phyloP scores from a whole-genome alignment of 2,113 vertebrate genomes.

The Crotalus helleri region DNA sequence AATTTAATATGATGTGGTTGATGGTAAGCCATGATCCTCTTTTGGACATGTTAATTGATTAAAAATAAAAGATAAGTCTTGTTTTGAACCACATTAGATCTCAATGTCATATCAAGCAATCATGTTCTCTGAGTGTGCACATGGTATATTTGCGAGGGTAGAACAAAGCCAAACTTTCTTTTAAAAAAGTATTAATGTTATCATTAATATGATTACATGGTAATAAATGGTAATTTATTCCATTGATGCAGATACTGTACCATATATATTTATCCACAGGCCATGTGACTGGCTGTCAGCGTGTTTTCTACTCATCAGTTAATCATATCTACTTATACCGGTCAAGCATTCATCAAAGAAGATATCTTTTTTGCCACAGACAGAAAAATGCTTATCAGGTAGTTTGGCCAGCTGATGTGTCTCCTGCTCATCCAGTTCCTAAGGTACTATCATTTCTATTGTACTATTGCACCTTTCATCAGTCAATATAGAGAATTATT shows the following conservation, averaged over 20 bases:
- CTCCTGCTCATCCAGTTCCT: conserved; percentile 75
- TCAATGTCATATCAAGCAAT: conserved; percentile 5
- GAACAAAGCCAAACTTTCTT: background rate
- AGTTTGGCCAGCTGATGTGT: conserved; percentile 75
- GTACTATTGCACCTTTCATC: conserved; percentile 53
- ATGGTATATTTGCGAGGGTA: background rate
- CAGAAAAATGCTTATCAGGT: conserved; percentile 70
- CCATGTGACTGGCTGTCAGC: conserved; percentile 50
- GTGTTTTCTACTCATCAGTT: conserved; percentile 60
- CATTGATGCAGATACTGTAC: conserved; percentile 27
- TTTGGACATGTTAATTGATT: background rate
- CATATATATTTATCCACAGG: conserved; percentile 66
- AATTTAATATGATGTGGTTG: background rate
- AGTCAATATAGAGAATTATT: conserved; percentile 52
- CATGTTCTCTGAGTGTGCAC: conserved; percentile 17
- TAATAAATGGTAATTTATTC: conserved; percentile 41
- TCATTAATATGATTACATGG: conserved; percentile 39
- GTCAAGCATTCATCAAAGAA: conserved; percentile 71
- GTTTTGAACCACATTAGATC: background rate
- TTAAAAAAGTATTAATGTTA: background rate
- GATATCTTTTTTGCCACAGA: conserved; percentile 69
- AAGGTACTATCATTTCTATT: conserved; percentile 71
- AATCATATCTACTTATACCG: conserved; percentile 64
- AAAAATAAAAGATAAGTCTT: background rate
- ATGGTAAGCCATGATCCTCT: background rate